A percentile compares a stretch with the other conserved stretches of the same genome.
Evolutionary conservation across 2,113 vertebrate genomes (phyloP).

Genomic region (Illadopsis cleaveri): DNA sequence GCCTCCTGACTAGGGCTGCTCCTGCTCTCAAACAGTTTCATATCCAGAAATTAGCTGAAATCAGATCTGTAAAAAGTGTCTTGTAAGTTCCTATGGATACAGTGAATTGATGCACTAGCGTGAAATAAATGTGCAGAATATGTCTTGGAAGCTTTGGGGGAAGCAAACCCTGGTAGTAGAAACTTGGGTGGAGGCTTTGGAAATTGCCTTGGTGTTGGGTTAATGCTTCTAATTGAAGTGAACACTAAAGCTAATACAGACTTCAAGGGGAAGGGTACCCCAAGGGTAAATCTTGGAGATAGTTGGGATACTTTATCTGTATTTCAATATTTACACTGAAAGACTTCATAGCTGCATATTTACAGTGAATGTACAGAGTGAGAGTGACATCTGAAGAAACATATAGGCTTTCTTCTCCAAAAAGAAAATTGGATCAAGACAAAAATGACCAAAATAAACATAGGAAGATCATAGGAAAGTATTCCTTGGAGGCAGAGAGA

Average conservation of each 20-base stretch:
- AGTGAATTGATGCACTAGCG: not conserved
- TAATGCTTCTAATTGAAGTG: slow-evolving; percentile 12
- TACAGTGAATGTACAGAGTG: not conserved
- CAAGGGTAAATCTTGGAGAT: slow-evolving; percentile 13
- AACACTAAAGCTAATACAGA: not conserved
- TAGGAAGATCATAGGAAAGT: not conserved
- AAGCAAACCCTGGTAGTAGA: not conserved
- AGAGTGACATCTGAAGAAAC: slow-evolving; percentile 16
- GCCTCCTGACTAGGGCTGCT: not conserved
- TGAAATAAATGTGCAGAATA: not conserved
- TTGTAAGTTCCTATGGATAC: not conserved
- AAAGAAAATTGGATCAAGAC: not conserved
- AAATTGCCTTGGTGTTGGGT: not conserved
- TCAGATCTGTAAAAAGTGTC: not conserved
- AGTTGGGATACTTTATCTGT: not conserved
- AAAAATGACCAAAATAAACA: slow-evolving; percentile 51
- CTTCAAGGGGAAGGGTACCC: not conserved
- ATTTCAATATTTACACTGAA: not conserved
- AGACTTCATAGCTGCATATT: not conserved
- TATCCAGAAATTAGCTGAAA: not conserved
- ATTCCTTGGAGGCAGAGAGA: slow-evolving; percentile 18
- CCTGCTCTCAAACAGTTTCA: not conserved
- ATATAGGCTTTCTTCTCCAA: slow-evolving; percentile 6
- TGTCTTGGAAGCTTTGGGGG: not conserved
- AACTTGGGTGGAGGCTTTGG: slow-evolving; percentile 1